Evolutionary conservation across 2,888 invertebrate species (phyloP).

Genomic region (Synanthedon formicaeformis): DNA sequence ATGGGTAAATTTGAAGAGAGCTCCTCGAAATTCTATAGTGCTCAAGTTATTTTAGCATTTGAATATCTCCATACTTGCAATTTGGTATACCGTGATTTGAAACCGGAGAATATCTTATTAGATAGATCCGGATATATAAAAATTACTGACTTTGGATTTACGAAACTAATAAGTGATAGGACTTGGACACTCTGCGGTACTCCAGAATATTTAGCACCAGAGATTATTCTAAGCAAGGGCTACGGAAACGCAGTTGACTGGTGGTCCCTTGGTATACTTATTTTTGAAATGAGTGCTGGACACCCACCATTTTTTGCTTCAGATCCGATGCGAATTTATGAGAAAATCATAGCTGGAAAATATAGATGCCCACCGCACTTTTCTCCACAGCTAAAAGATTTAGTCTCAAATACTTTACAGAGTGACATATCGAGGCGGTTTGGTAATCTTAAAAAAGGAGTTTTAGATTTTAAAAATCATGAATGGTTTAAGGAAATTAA

Average conservation of each 20-base stretch:
- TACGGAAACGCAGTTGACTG: constrained; percentile 95
- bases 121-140: constrained; percentile 82
- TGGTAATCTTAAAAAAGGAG: constrained; percentile 91
- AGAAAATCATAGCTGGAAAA: constrained; percentile 92
- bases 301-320: constrained; percentile 94
- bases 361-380: constrained; percentile 88
- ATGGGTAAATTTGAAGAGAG: constrained; percentile 78
- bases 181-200: constrained; percentile 97
- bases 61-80: constrained; percentile 92
- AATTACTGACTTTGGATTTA: constrained; percentile 95
- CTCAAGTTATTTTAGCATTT: constrained; percentile 88
- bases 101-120: constrained; percentile 92
- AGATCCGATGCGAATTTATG: constrained; percentile 94
- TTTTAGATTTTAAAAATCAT: constrained; percentile 91
- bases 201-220: constrained; percentile 96
- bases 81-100: constrained; percentile 89
- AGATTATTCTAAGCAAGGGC: constrained; percentile 90
- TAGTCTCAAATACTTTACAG: constrained; percentile 83
- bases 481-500: constrained; percentile 91
- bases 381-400: constrained; percentile 81
- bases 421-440: constrained; percentile 69
- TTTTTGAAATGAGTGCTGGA: constrained; percentile 92
- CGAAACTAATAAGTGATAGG: constrained; percentile 80
- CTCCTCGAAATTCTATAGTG: constrained; percentile 87
- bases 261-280: constrained; percentile 92